A percentile compares a stretch with the other conserved stretches of the same genome.
Evolutionary conservation across 2,888 invertebrate genomes (phyloP).

Genomic region (Papilio elwesi): DNA sequence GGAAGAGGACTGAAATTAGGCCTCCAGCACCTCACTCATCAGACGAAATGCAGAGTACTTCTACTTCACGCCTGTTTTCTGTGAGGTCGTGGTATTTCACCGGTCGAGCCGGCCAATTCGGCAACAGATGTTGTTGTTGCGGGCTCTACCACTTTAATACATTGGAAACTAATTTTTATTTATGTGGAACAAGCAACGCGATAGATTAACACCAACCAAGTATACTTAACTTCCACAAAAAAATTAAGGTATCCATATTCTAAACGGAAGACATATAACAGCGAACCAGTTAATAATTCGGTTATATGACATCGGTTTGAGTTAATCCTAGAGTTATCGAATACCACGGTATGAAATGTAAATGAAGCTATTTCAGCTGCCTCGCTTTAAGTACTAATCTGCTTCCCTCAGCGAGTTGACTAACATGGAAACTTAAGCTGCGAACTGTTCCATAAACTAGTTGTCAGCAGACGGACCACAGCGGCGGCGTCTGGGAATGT

Average conservation of each 20-base stretch:
- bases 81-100: no score
- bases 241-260: background rate
- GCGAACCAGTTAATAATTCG: background rate
- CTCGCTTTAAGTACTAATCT: slow-evolving; percentile 21
- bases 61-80: no score
- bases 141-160: no score
- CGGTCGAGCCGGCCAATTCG: no score
- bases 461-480: slow-evolving; percentile 48
- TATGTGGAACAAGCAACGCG: no score
- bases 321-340: slow-evolving; percentile 1
- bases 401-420: slow-evolving; percentile 49
- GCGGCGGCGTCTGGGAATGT: slow-evolving; percentile 8
- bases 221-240: no score
- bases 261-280: background rate
- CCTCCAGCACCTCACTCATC: no score
- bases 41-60: no score
- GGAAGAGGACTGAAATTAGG: no score
- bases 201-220: no score
- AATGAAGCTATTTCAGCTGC: slow-evolving; percentile 25
- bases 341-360: background rate
- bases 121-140: no score
- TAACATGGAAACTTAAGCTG: slow-evolving; percentile 49
- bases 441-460: slow-evolving; percentile 66
- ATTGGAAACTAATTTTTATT: no score
- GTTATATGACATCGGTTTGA: background rate